A percentile compares a stretch with the other conserved stretches of the same genome.
Conservation (phyloP, 2,797 vertebrate genomes). For the Dipus sagitta region DNA sequence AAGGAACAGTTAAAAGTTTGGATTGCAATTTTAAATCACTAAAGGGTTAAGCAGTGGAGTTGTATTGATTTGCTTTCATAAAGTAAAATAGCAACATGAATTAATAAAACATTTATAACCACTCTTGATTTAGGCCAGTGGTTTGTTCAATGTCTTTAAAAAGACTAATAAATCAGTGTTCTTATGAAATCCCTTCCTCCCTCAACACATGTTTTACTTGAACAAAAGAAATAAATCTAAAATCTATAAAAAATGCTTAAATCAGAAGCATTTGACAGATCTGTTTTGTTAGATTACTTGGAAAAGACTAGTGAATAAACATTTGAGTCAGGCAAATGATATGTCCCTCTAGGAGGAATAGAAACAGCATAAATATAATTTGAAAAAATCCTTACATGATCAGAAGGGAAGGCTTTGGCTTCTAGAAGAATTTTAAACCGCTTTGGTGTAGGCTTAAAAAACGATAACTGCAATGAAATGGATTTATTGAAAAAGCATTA, state of each 20-base stretch:
- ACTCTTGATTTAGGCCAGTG: slow-evolving; percentile 84
- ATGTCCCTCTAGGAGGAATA: slow-evolving; percentile 76
- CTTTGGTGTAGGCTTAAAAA: slow-evolving; percentile 94
- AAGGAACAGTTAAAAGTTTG: slow-evolving; percentile 2
- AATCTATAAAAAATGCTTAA: slow-evolving; percentile 84
- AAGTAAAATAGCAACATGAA: slow-evolving; percentile 87
- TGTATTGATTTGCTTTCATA: slow-evolving; percentile 86
- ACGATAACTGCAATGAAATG: slow-evolving; percentile 91
- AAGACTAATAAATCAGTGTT: slow-evolving; percentile 88
- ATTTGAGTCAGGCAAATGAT: slow-evolving; percentile 83
- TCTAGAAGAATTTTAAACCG: slow-evolving; percentile 96
- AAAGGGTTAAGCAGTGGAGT: slow-evolving; percentile 82
- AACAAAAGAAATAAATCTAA: slow-evolving; percentile 85
- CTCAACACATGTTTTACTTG: slow-evolving; percentile 84
- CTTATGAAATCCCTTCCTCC: slow-evolving; percentile 83
- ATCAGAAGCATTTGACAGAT: slow-evolving; percentile 85
- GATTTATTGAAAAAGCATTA: slow-evolving; percentile 72
- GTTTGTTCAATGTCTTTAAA: slow-evolving; percentile 86
- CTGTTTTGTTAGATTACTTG: slow-evolving; percentile 83
- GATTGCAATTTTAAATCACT: slow-evolving; percentile 79
- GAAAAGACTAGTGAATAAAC: slow-evolving; percentile 85
- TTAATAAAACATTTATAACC: slow-evolving; percentile 88
- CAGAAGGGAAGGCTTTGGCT: slow-evolving; percentile 96
- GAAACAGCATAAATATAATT: slow-evolving; percentile 84
- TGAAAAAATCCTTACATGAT: slow-evolving; percentile 93